Conservation (phyloP, 2,888 invertebrate species). For the Eupeodes latifasciatus region DNA sequence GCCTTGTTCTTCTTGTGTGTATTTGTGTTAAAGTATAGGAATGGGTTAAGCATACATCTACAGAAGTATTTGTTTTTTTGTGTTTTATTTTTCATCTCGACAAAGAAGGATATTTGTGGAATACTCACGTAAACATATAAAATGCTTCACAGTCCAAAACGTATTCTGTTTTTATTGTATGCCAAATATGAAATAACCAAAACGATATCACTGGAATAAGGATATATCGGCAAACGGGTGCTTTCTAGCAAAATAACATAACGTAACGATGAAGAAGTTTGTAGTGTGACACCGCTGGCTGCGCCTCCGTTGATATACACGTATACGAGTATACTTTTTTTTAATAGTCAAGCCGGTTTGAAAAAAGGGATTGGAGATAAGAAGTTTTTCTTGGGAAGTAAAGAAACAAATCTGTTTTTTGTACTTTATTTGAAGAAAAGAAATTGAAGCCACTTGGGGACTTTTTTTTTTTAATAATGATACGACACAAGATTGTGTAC, state of each 20-base stretch:
- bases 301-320: constrained; percentile 4
- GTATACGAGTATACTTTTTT: constrained; percentile 28
- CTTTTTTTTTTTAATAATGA: constrained; percentile 17
- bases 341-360: constrained; percentile 5
- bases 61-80: background rate
- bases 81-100: constrained; percentile 11
- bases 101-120: constrained; percentile 66
- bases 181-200: constrained; percentile 55
- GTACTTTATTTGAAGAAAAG: constrained; percentile 43
- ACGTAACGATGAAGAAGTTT: constrained; percentile 30
- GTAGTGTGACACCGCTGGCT: background rate
- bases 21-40: constrained; percentile 2
- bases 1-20: constrained; percentile 42
- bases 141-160: constrained; percentile 42
- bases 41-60: constrained; percentile 32
- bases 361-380: constrained; percentile 33
- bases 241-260: constrained; percentile 14
- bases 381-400: constrained; percentile 31
- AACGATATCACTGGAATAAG: constrained; percentile 44
- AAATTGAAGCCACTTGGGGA: constrained; percentile 39
- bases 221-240: constrained; percentile 61
- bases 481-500: constrained; percentile 31
- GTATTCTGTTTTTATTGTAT: constrained; percentile 47
- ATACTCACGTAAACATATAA: constrained; percentile 68
- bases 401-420: constrained; percentile 24